These are phyloP conservation scores for Entelurus aequoreus DNA, from an alignment of 2,113 vertebrate genomes.

Conservation along the genomic window DNA sequence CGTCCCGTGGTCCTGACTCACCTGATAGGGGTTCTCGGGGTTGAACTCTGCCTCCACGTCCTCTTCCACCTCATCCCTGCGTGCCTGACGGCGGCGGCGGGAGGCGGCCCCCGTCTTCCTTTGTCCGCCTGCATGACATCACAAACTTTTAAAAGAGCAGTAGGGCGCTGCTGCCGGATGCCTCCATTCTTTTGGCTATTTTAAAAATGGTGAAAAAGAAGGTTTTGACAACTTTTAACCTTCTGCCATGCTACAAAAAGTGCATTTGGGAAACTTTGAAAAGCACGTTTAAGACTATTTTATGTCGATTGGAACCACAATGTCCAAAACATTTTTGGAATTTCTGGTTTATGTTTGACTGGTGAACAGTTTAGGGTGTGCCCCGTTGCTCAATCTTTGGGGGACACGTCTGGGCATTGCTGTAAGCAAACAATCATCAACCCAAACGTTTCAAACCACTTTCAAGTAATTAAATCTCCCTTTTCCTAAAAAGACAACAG, in stretches of 20 bases:
- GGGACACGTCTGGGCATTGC: too few species aligned
- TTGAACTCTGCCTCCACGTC: constrained; percentile 71
- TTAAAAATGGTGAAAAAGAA: constrained; percentile 29
- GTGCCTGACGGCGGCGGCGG: constrained; percentile 70
- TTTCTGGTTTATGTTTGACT: too few species aligned
- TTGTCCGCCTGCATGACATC: constrained; percentile 73
- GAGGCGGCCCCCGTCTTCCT: constrained; percentile 75
- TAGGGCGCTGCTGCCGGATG: constrained; percentile 30
- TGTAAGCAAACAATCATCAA: too few species aligned
- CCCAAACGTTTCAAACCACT: too few species aligned
- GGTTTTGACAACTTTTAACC: constrained; percentile 45
- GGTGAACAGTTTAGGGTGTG: too few species aligned
- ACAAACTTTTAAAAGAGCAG: constrained; percentile 39
- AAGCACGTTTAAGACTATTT: constrained; percentile 15
- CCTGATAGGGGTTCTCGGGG: constrained; percentile 87
- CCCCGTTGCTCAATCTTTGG: too few species aligned
- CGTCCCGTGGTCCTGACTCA: constrained; percentile 61
- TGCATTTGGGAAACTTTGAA: constrained; percentile 34
- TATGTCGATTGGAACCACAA: constrained; percentile 11
- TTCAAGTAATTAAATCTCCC: too few species aligned
- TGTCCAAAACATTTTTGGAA: constrained; percentile 45
- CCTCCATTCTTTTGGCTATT: constrained; percentile 28
- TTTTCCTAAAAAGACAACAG: too few species aligned
- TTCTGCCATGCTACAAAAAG: constrained; percentile 30
- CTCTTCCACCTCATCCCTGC: constrained; percentile 55